Base-by-base conservation (phyloP, 2,888 invertebrate species). In the Chamaedrilus cognettii region DNA sequence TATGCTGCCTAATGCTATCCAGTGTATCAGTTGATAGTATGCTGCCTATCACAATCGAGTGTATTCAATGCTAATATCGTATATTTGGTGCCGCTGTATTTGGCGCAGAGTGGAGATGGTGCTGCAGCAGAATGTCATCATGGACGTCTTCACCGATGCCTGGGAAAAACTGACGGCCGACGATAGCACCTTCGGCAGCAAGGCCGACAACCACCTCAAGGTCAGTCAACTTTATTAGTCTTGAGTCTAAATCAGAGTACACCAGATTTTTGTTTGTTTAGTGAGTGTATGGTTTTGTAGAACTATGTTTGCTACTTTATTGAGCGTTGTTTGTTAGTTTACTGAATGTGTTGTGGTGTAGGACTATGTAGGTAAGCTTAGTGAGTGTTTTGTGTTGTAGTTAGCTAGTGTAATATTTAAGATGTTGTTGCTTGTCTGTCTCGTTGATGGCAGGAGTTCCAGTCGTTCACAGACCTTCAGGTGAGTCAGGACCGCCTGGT, bases 391-490 rank as follows among this genome's bases (percentile, higher is more conserved):
- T n/a, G 55, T 11, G 55, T 55, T 11, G 58, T 58, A 5, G 58
- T 4, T 11, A 5, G 23, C n/a, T n/a, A n/a, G n/a, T n/a, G n/a
- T n/a, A n/a, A n/a, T n/a, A n/a, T n/a, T n/a, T n/a, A n/a, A n/a
- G n/a, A n/a, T n/a, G n/a, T n/a, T n/a, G n/a, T n/a, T n/a, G n/a
- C n/a, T n/a, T n/a, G n/a, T n/a, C n/a, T n/a, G n/a, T n/a, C n/a
- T n/a, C n/a, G n/a, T n/a, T n/a, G n/a, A n/a, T n/a, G 11, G 7
- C 74, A 83, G 81, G 84, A 84, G 69, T 84, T 81, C 75, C 84
- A 84, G 74, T 83, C 84, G 5, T 84, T 84, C 72, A 82, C 83
- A 64, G 84, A 84, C 69, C 76, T 84, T n/a, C 80, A 83, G 73
- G 82, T 80, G 71, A 81, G 81, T 67, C 83, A 83, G 72, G 81